Conservation (phyloP, 2,113 vertebrate genomes). For the Telmatochromis sp. region DNA sequence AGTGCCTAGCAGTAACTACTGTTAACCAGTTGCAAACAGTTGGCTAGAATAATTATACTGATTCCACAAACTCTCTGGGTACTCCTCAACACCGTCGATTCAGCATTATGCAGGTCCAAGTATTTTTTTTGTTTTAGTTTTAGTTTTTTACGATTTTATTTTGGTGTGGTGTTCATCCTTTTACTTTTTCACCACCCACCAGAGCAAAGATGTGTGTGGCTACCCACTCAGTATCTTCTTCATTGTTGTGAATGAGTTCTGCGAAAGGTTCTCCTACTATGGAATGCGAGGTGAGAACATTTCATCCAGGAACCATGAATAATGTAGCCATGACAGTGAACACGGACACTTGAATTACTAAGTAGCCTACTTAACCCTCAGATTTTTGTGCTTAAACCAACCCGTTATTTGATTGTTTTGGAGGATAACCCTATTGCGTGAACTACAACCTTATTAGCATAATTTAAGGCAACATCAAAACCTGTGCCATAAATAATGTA, state of each 20-base stretch:
- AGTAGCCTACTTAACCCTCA: neutral
- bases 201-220: conserved; percentile 61
- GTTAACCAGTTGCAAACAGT: neutral
- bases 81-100: neutral
- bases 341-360: neutral
- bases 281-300: conserved; percentile 85
- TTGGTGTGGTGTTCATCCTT: neutral
- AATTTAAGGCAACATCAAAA: neutral
- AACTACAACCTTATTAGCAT: neutral
- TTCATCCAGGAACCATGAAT: neutral
- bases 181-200: neutral
- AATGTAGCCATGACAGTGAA: neutral
- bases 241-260: conserved; percentile 94
- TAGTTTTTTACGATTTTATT: accelerated
- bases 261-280: conserved; percentile 97
- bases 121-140: neutral
- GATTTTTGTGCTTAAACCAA: neutral
- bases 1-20: neutral
- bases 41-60: neutral
- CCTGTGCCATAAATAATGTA: neutral
- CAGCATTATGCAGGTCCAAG: neutral
- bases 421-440: neutral
- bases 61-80: neutral
- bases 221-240: conserved; percentile 95
- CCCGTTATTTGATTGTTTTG: neutral